Base-by-base conservation (phyloP, 1,140 invertebrate genomes). In the Myzus persicae region DNA sequence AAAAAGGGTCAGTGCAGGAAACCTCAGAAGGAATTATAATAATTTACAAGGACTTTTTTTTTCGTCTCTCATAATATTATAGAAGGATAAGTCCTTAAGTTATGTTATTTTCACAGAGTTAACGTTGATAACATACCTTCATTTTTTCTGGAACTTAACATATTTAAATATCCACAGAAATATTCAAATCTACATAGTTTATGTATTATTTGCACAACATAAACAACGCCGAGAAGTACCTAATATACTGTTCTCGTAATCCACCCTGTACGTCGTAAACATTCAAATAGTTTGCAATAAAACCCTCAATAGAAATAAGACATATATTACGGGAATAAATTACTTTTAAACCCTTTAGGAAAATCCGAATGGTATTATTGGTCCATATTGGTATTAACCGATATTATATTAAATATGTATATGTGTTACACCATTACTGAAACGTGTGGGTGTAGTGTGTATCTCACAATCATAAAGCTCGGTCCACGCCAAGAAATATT, bases 201-300 rank as follows among this genome's bases (percentile, higher is more conserved):
- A 76, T 76, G 31, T 18, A n/a, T 18, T 76, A 76, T 36, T 76
- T n/a, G 59, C 18, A 76, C 59, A n/a, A n/a, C n/a, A 76, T 76
- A 36, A 76, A 76, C 59, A 76, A 76, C 31, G n/a, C 14, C 31
- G 31, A n/a, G 22, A 76, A 67, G 59, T 31, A 31, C n/a, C n/a
- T n/a, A n/a, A n/a, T n/a, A n/a, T 76, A 76, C 59, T 18, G 59
- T 85, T 85, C 26, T 46, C 40, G 31, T 85, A 44, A 85, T 42
- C 40, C 42, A 44, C 42, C 84, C 26, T n/a, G 42, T 44, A 85
- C 24, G 42, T 85, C 40, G 42, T 44, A 44, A 85, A 85, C 38
- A 85, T 85, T 85, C 84, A 85, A 85, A 85, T 85, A 85, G 84
- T 85, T 44, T 31, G 26, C 42, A 46, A 85, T 85, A 85, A 31